phyloP scores from a whole-genome alignment of 2,888 invertebrate genomes.

The Acanthacorydalis orientalis region DNA sequence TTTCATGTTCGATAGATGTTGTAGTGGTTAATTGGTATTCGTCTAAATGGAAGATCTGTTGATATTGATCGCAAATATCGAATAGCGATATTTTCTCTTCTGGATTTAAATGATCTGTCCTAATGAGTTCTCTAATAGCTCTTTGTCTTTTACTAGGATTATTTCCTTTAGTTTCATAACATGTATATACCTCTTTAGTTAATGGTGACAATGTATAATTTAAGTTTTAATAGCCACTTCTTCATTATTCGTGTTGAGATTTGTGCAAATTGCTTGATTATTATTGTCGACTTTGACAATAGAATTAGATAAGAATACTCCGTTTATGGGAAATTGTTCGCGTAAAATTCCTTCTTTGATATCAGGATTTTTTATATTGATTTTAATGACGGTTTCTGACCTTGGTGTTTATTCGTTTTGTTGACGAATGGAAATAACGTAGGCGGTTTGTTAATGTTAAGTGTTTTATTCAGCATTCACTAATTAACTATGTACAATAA shows the following conservation, averaged over 20 bases:
- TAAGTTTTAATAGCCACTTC: not conserved
- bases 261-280: not conserved
- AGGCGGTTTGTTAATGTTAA: no score
- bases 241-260: not conserved
- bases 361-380: not conserved
- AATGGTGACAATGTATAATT: not conserved
- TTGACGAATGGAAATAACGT: not conserved
- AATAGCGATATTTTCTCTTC: conserved; percentile 12
- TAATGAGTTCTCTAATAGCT: no score
- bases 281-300: not conserved
- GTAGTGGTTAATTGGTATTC: conserved; percentile 12
- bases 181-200: not conserved
- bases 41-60: conserved; percentile 13
- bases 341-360: not conserved
- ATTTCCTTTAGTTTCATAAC: no score
- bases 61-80: conserved; percentile 11
- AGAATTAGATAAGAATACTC: not conserved
- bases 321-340: not conserved
- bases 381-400: not conserved
- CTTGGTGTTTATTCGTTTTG: not conserved
- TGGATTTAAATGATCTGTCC: conserved; percentile 10
- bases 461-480: no score
- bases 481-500: no score
- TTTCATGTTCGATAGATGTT: conserved; percentile 14
- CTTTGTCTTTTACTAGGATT: no score